Conservation (phyloP, 1,140 invertebrate genomes). For the Diplogasteroides magnus region DNA sequence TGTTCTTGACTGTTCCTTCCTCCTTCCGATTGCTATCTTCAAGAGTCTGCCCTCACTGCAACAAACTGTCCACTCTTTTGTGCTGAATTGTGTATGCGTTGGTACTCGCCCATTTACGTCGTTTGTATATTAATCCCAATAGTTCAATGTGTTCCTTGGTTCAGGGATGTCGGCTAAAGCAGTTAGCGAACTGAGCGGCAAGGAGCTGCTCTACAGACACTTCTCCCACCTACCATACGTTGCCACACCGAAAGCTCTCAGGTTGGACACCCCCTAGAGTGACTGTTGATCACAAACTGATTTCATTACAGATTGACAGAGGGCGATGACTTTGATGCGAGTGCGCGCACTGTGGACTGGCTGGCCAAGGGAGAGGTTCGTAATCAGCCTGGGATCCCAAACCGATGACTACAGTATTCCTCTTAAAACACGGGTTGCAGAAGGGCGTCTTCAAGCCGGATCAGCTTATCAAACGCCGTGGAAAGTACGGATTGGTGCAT, state of each 20-base stretch:
- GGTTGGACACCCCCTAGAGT: no score
- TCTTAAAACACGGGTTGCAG: constrained; percentile 59
- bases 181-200: constrained; percentile 89
- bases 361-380: constrained; percentile 63
- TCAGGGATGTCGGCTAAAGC: constrained; percentile 91
- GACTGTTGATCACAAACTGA: neutral
- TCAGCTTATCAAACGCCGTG: constrained; percentile 93
- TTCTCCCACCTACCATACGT: neutral
- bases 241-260: neutral
- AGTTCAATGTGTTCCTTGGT: neutral
- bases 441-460: constrained; percentile 94
- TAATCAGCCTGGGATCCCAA: constrained; percentile 15
- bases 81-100: no score
- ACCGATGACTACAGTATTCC: no score
- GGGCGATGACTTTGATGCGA: constrained; percentile 72
- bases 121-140: no score
- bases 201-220: constrained; percentile 81
- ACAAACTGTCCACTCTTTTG: no score
- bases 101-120: no score
- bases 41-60: no score
- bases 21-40: no score
- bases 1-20: no score
- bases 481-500: constrained; percentile 92
- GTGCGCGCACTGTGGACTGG: constrained; percentile 77
- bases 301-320: constrained; percentile 80